Evolutionary conservation across 2,888 invertebrate genomes (phyloP).

Genomic region (Gnatocerus cornutus): DNA sequence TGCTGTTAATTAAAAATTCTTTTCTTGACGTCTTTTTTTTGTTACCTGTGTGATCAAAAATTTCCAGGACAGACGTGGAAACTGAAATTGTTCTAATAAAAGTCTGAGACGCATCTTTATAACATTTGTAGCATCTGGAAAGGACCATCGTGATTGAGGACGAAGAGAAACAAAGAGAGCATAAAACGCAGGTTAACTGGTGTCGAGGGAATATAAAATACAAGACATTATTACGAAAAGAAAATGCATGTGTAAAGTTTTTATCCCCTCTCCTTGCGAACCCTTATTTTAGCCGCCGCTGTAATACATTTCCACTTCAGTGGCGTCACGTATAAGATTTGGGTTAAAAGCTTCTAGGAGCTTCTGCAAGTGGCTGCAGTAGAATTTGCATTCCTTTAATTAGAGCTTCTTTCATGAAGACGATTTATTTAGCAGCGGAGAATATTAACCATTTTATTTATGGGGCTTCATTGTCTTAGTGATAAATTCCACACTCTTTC

Average conservation of each 20-base stretch:
- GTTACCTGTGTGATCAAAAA: conserved; percentile 11
- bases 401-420: conserved; percentile 30
- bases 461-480: conserved; percentile 3
- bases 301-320: conserved; percentile 28
- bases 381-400: conserved; percentile 40
- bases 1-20: conserved; percentile 36
- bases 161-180: conserved; percentile 10
- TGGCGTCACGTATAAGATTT: conserved; percentile 34
- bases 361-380: conserved; percentile 28
- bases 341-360: conserved; percentile 41
- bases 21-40: conserved; percentile 20
- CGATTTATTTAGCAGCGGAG: conserved; percentile 13
- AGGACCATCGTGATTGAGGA: conserved; percentile 12
- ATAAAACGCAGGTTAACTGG: conserved; percentile 27
- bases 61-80: neutral
- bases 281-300: conserved; percentile 18
- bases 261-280: conserved; percentile 3
- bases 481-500: conserved; percentile 6
- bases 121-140: conserved; percentile 5
- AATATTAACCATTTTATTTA: conserved; percentile 23
- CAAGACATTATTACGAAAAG: conserved; percentile 31
- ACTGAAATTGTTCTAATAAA: neutral
- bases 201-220: conserved; percentile 24
- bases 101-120: conserved; percentile 11
- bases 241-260: conserved; percentile 40